These are phyloP conservation scores for Papilio xuthus DNA, from an alignment of 1,140 invertebrate genomes.

Conservation along the genomic window DNA sequence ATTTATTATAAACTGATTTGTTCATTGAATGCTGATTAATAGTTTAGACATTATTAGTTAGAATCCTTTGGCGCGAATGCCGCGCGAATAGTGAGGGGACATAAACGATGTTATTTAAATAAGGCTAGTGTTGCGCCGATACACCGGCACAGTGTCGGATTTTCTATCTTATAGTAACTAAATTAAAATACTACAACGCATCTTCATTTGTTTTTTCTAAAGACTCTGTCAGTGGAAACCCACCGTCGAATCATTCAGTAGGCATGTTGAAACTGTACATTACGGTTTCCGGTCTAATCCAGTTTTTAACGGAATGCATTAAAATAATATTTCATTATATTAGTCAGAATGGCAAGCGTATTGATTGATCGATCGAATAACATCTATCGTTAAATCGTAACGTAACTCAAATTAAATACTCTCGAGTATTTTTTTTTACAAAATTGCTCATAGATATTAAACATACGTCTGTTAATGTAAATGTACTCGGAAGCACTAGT, in stretches of 20 bases:
- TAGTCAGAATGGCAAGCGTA: not conserved
- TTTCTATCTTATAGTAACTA: no score
- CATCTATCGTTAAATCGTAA: not conserved
- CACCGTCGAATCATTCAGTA: not conserved
- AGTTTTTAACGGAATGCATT: not conserved
- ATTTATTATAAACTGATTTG: not conserved
- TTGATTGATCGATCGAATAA: conserved; percentile 9
- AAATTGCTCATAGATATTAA: not conserved
- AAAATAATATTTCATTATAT: not conserved
- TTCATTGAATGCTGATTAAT: not conserved
- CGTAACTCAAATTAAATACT: not conserved
- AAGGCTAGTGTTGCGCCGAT: no score
- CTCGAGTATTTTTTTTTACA: not conserved
- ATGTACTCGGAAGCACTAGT: no score
- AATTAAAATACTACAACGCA: not conserved
- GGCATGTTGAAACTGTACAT: conserved; percentile 3
- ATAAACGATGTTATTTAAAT: no score
- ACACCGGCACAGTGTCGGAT: no score
- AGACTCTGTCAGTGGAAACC: not conserved
- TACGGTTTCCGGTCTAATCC: not conserved
- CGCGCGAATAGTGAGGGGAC: no score
- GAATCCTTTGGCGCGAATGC: no score
- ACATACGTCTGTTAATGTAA: not conserved
- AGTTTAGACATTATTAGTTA: no score
- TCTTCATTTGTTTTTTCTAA: not conserved